Percentiles rank a stretch among this genome's conserved stretches.
These are phyloP conservation scores for Oryzias sinensis DNA, from an alignment of 2,797 vertebrate species.

Conservation along the genomic window DNA sequence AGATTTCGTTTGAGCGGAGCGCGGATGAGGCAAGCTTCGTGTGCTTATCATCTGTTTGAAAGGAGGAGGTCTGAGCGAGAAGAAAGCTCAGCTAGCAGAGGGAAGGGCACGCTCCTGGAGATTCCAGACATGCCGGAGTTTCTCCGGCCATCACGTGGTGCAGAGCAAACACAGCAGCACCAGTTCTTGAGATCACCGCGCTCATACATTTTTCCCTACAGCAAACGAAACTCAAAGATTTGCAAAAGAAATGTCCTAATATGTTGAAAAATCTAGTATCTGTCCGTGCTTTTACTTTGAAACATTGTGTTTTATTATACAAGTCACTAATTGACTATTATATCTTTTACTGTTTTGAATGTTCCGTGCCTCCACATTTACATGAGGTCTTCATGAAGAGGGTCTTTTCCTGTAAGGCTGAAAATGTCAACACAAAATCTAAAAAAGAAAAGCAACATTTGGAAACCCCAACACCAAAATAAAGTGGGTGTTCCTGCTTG, in stretches of 20 bases:
- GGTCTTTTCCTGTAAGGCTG: constrained; percentile 19
- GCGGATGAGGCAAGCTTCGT: constrained; percentile 13
- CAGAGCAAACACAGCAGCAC: constrained; percentile 43
- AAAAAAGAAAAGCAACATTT: constrained; percentile 8
- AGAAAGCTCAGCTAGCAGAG: constrained; percentile 32
- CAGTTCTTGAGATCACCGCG: constrained; percentile 37
- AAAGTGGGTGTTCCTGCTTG: constrained; percentile 21
- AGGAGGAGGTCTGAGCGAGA: constrained; percentile 23
- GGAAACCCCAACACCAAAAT: background rate
- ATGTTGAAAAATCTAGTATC: no score
- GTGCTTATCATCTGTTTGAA: constrained; percentile 30
- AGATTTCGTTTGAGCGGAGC: constrained; percentile 23
- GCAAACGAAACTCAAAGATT: background rate
- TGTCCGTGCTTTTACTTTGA: no score
- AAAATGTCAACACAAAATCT: constrained; percentile 18
- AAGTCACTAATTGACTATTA: constrained; percentile 44
- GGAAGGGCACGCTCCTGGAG: constrained; percentile 64
- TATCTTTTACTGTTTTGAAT: constrained; percentile 53
- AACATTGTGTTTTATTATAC: no score
- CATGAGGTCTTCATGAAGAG: constrained; percentile 32
- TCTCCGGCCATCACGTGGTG: constrained; percentile 63
- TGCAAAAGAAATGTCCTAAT: no score
- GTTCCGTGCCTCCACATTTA: constrained; percentile 37
- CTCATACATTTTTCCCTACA: background rate
- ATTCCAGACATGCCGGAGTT: constrained; percentile 77